phyloP scores from a whole-genome alignment of 2,113 vertebrate species.

The Tachysurus vachellii region DNA sequence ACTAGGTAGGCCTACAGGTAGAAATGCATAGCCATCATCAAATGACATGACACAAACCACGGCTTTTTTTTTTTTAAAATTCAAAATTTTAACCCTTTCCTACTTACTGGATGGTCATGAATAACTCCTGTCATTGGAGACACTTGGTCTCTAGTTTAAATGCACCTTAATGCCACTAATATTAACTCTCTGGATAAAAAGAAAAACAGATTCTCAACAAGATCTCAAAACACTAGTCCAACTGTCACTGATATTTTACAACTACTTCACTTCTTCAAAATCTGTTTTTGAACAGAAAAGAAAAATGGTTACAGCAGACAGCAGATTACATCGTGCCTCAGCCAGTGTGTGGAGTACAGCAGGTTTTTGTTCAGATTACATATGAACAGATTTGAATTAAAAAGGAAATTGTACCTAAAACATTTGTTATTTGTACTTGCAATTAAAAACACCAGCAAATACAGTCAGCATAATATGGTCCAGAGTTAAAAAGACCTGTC shows the following conservation, averaged over 20 bases:
- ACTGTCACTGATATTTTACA: not conserved
- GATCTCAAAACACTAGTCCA: not conserved
- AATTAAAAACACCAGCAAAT: not conserved
- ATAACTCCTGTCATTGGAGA: not conserved
- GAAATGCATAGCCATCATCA: not conserved
- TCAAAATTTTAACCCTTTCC: not conserved
- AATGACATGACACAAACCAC: not conserved
- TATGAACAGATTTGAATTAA: not conserved
- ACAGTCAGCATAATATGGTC: not conserved
- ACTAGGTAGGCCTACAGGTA: not conserved
- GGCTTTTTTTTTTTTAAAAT: not conserved
- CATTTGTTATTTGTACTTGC: not conserved
- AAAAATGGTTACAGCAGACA: not conserved
- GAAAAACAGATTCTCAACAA: not conserved
- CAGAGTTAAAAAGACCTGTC: slow-evolving; percentile 14
- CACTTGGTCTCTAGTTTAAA: not conserved
- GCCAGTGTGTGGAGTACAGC: not conserved
- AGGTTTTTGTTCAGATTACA: not conserved
- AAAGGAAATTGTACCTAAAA: not conserved
- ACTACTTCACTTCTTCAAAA: not conserved
- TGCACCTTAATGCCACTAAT: not conserved
- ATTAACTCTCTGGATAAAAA: not conserved
- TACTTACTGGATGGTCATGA: not conserved
- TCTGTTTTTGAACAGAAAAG: not conserved
- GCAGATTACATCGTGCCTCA: not conserved